Conservation (phyloP, 2,888 invertebrate genomes). For the Euspilapteryx auroguttella region DNA sequence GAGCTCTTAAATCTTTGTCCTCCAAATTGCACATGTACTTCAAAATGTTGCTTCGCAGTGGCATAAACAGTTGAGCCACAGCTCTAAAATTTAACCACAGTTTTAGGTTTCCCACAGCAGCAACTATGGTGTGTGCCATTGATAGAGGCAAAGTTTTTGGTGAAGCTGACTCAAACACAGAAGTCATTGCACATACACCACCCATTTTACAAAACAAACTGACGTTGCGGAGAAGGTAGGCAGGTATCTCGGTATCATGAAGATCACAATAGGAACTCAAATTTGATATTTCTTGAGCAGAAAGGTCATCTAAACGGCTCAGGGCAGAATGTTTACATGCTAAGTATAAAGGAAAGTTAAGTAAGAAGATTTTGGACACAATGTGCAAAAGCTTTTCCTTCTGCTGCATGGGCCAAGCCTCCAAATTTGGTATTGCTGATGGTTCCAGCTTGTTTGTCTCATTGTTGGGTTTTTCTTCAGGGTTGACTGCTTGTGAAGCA, state of each 20-base stretch:
- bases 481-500: constrained; percentile 16
- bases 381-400: constrained; percentile 87
- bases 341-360: constrained; percentile 88
- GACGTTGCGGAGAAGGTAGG: constrained; percentile 88
- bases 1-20: constrained; percentile 87
- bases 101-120: constrained; percentile 89
- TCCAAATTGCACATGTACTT: constrained; percentile 92
- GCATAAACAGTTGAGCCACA: constrained; percentile 85
- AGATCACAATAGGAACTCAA: constrained; percentile 85
- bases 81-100: constrained; percentile 92
- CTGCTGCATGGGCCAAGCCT: constrained; percentile 78
- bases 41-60: constrained; percentile 82
- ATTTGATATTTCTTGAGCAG: constrained; percentile 80
- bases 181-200: constrained; percentile 84
- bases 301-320: constrained; percentile 78
- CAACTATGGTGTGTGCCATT: constrained; percentile 90
- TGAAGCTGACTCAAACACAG: constrained; percentile 78
- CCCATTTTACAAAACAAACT: constrained; percentile 90
- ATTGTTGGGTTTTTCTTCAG: constrained; percentile 21
- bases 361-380: constrained; percentile 82
- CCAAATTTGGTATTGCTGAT: constrained; percentile 24
- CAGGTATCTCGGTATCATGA: constrained; percentile 91
- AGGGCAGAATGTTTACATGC: constrained; percentile 85
- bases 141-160: constrained; percentile 79
- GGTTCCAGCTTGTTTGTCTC: constrained; percentile 6